Base-by-base conservation (phyloP, 2,888 invertebrate genomes). In the Spisula subtruncata region DNA sequence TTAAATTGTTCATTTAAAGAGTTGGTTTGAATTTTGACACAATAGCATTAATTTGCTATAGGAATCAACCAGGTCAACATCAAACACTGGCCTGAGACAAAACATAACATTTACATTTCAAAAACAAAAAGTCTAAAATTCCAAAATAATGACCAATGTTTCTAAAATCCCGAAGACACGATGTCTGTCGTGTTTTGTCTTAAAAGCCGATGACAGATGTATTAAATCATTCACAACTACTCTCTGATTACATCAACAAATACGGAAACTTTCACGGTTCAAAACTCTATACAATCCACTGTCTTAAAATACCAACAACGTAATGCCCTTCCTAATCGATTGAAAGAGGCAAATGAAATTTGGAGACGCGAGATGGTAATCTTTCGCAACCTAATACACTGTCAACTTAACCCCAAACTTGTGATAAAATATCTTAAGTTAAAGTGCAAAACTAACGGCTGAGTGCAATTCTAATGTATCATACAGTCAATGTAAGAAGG, bases 91-190 rank as follows among this genome's bases (percentile, higher is more conserved):
- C 60, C 18, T 35, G 32, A 14, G 32, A 75, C 75, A 75, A 32
- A 14, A 35, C 16, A 35, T 75, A 75, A 75, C 35, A 75, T 75
- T 75, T 18, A 75, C 75, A 75, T 75, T 35, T 32, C 12, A 75
- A 35, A 12, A 32, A 75, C 12, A 75, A 75, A 84, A n/a, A 35
- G 71, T 84, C 41, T 83, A 84, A 71, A 71, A 84, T 84, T 84
- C 84, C 84, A 66, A 84, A 84, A 66, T 84, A 84, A 84, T 84
- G 66, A 84, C 66, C 71, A 46, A 46, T n/a, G 20, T 46, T 60
- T 84, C 56, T 32, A 56, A 29, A 60, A 35, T 35, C 54, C n/a
- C 29, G 56, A 56, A 60, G 35, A 56, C 56, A 32, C 12, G 25
- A 20, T 14, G 35, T 83, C 54, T 35, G 35, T 32, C 32, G 16